Percentiles rank a stretch among this genome's conserved stretches.
phyloP scores from a whole-genome alignment of 2,888 invertebrate genomes.

The Cantharis rufa region DNA sequence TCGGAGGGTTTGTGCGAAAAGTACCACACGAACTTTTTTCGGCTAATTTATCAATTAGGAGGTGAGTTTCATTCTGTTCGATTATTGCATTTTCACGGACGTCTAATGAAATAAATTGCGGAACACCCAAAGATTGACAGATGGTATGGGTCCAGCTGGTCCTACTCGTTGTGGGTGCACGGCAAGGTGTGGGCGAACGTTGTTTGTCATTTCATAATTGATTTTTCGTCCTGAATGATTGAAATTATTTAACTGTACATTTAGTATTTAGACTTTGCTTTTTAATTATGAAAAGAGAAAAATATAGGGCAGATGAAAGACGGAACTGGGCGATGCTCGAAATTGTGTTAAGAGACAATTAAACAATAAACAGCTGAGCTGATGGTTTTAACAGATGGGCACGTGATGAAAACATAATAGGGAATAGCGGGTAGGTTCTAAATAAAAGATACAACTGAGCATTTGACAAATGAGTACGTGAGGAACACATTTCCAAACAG shows the following conservation, averaged over 20 bases:
- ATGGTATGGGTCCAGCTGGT: neutral
- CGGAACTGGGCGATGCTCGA: neutral
- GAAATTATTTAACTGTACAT: neutral
- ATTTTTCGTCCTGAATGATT: neutral
- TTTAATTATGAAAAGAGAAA: neutral
- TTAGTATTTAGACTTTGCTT: neutral
- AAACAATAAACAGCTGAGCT: neutral
- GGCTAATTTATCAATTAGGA: neutral
- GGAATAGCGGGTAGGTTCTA: neutral
- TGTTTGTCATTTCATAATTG: neutral
- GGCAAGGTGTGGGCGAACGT: neutral
- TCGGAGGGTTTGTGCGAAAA: neutral
- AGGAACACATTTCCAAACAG: neutral
- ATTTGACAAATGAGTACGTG: neutral
- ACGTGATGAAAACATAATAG: neutral
- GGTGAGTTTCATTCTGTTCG: neutral
- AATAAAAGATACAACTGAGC: neutral
- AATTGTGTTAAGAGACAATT: neutral
- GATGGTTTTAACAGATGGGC: neutral
- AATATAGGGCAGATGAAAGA: neutral
- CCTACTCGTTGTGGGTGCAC: neutral
- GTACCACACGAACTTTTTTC: neutral
- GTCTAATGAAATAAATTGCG: neutral
- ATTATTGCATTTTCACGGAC: neutral
- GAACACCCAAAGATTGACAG: neutral